These are phyloP conservation scores for Cancer borealis DNA, from an alignment of 2,888 invertebrate genomes.

Conservation along the genomic window DNA sequence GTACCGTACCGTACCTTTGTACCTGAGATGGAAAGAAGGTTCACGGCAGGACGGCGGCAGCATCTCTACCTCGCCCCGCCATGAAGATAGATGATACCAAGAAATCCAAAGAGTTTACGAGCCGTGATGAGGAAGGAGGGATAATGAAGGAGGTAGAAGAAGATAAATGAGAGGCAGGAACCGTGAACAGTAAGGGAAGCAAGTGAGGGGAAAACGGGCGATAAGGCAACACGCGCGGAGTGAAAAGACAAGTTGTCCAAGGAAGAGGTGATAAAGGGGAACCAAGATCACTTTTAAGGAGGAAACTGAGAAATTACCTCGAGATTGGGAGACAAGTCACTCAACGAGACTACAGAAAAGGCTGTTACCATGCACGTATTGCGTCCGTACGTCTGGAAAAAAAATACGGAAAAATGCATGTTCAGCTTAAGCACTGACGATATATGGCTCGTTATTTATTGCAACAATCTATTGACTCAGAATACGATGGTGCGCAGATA, in stretches of 20 bases:
- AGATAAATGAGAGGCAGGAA: conserved; percentile 13
- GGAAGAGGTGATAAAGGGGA: neutral
- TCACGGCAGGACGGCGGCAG: neutral
- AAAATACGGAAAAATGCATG: neutral
- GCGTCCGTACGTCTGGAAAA: neutral
- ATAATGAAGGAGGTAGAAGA: conserved; percentile 3
- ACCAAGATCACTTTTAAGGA: neutral
- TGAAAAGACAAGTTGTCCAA: neutral
- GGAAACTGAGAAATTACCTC: neutral
- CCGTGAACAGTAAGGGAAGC: neutral
- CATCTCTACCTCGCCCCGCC: neutral
- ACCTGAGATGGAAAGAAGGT: neutral
- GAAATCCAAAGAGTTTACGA: conserved; percentile 1
- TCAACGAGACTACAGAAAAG: neutral
- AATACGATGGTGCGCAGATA: neutral
- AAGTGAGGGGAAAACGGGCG: neutral
- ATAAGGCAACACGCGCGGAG: neutral
- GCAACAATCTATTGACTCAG: neutral
- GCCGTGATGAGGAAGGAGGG: conserved; percentile 14
- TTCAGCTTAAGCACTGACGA: neutral
- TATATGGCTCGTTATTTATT: neutral
- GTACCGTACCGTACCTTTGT: neutral
- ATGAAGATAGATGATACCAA: conserved; percentile 1
- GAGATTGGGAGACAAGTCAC: neutral
- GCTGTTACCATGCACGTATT: neutral